Conservation (phyloP, 2,888 invertebrate genomes). For the Rosalia funebris region DNA sequence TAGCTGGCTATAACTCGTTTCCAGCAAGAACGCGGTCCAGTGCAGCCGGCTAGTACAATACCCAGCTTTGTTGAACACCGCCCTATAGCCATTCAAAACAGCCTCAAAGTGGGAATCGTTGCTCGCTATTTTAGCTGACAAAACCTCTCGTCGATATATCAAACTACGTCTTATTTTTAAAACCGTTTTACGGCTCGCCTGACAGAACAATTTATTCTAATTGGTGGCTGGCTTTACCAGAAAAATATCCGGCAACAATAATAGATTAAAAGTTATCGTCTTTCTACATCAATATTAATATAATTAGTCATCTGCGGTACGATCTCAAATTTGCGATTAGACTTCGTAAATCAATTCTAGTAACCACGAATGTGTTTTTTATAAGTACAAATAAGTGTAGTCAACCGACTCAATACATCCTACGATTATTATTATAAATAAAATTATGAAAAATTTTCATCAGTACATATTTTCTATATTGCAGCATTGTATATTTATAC, state of each 20-base stretch:
- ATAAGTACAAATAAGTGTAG: too few species aligned
- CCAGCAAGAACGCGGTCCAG: constrained; percentile 52
- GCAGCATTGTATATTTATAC: too few species aligned
- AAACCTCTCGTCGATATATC: constrained; percentile 63
- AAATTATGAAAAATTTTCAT: too few species aligned
- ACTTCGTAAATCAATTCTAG: too few species aligned
- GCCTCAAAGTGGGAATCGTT: constrained; percentile 59
- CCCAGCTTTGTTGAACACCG: constrained; percentile 60
- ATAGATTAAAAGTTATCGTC: constrained; percentile 29
- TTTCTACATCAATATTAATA: too few species aligned
- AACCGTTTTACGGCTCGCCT: constrained; percentile 53
- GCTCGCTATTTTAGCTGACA: constrained; percentile 62
- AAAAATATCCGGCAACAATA: constrained; percentile 29
- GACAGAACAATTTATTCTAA: constrained; percentile 60
- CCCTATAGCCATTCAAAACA: constrained; percentile 63
- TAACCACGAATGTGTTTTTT: too few species aligned
- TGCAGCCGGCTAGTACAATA: constrained; percentile 61
- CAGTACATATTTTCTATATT: too few species aligned
- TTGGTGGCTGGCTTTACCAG: constrained; percentile 46
- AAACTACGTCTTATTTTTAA: constrained; percentile 61
- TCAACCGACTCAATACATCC: too few species aligned
- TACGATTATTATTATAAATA: too few species aligned
- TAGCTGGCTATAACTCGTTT: constrained; percentile 48
- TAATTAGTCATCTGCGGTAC: too few species aligned
- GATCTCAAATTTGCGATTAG: too few species aligned